Base-by-base conservation (phyloP, 2,797 vertebrate genomes). In the Hafferia zeledoni region DNA sequence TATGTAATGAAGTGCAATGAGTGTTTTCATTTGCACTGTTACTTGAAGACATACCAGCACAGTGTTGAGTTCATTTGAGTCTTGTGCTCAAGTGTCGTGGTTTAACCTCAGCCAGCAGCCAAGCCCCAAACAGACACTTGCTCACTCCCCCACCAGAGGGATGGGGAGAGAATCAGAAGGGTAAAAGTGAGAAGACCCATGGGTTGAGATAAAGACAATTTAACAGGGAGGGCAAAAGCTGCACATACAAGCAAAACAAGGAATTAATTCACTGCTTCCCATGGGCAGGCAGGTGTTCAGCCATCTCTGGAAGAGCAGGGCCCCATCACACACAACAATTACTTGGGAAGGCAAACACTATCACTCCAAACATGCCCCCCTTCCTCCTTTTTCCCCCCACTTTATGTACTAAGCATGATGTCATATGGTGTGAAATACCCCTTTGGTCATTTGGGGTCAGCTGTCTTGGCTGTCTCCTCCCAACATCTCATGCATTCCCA, bases 291-390 rank as follows among this genome's bases (percentile, higher is more conserved):
- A 41, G 30, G 16, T 72, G 16, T 64, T 72, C 69, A 56, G 10
- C 24, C 33, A 30, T 63, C 30, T 5, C 24, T 12, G 5, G 22
- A 19, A 52, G 33, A 55, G 28, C 41, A 47, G 19, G 33, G 30
- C 19, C 20, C 33, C 33, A 8, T 33, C 10, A 7, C 19, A 7
- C 0, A 0, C 56, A 25, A 33, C 0, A 1, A 33, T 56, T 43
- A 28, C 33, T 47, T 72, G 19, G 8, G 50, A 64, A 47, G 30
- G 47, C 18, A 11, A 10, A 15, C 2, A 6, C 7, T 6, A 24
- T 33, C 49, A 24, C 41, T 72, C 10, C 30, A 64, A 64, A 64
- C 1, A 2, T 64, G 17, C 8, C 16, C 30, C 57, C 18, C 30
- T 72, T 64, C 24, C 41, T 64, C 4, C 12, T 39, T 63, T 16